phyloP scores from a whole-genome alignment of 2,797 vertebrate species.

The Crax fasciolata region DNA sequence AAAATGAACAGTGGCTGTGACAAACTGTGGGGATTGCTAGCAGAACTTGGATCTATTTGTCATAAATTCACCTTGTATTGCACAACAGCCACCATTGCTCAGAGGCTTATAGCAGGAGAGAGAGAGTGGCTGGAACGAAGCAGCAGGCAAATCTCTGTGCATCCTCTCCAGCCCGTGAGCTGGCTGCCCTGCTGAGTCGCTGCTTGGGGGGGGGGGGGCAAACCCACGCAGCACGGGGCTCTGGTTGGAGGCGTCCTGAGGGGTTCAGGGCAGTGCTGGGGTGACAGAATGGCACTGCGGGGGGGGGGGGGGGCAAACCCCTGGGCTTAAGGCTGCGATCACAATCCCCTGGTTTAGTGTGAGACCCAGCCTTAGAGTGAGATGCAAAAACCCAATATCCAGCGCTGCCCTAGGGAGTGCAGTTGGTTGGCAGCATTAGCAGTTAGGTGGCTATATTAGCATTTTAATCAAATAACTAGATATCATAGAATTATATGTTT shows the following conservation, averaged over 20 bases:
- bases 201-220: not conserved
- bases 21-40: not conserved
- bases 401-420: conserved; percentile 10
- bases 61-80: not conserved
- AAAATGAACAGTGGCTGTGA: not conserved
- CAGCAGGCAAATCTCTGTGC: not conserved
- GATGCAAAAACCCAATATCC: conserved; percentile 46
- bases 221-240: no score
- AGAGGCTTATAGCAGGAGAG: not conserved
- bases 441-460: conserved; percentile 72
- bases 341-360: not conserved
- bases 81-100: not conserved
- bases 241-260: no score
- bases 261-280: no score
- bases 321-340: not conserved
- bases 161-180: not conserved
- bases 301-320: not conserved
- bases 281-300: no score
- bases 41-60: not conserved
- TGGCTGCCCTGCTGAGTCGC: conserved; percentile 9
- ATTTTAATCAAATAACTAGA: conserved; percentile 78
- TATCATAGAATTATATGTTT: conserved; percentile 77
- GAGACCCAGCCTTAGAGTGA: conserved; percentile 40
- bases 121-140: not conserved
- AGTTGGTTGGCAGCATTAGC: conserved; percentile 48